Evolutionary conservation across 2,888 invertebrate genomes (phyloP).

Genomic region (Tethea ocularis): DNA sequence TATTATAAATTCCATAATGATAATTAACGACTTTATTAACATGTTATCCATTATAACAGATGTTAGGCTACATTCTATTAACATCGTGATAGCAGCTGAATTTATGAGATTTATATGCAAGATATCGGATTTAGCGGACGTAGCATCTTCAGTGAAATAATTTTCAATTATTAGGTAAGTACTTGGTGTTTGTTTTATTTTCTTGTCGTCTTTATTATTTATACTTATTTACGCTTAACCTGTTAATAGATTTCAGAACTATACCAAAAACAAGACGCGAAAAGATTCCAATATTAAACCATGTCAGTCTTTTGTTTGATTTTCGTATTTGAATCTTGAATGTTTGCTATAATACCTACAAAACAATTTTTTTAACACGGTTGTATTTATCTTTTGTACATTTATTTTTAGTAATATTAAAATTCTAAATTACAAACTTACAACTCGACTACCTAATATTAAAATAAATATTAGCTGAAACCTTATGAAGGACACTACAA

Average conservation of each 20-base stretch:
- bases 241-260: too few relatives aligned
- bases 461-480: neutral
- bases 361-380: too few relatives aligned
- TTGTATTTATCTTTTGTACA: too few relatives aligned
- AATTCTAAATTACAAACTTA: too few relatives aligned
- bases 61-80: constrained; percentile 4
- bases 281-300: neutral
- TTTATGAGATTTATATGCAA: constrained; percentile 2
- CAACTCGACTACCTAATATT: too few relatives aligned
- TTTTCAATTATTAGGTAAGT: neutral
- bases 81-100: neutral
- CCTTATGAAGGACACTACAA: neutral
- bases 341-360: too few relatives aligned
- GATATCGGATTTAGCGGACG: neutral
- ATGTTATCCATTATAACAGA: neutral
- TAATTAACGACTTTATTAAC: neutral
- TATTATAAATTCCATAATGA: neutral
- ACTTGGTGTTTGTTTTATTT: neutral
- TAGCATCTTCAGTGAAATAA: neutral
- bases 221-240: too few relatives aligned
- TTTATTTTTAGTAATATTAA: too few relatives aligned
- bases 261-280: too few relatives aligned
- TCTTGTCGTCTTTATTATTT: too few relatives aligned
- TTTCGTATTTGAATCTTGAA: neutral
- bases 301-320: too few relatives aligned